These are phyloP conservation scores for Morelia viridis DNA, from an alignment of 2,797 vertebrate species.

Conservation along the genomic window DNA sequence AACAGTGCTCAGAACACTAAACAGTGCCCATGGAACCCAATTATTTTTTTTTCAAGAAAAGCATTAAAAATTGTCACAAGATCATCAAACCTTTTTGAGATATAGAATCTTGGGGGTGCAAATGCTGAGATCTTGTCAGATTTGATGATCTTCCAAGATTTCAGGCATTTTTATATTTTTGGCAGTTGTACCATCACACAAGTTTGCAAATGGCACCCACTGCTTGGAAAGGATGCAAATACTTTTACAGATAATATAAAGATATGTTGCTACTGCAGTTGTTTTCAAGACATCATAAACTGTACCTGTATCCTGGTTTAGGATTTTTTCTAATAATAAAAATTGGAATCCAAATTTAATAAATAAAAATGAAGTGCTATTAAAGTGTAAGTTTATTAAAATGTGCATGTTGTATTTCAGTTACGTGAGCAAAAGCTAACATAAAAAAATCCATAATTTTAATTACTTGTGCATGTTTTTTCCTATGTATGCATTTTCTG, in stretches of 20 bases:
- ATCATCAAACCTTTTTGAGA: not conserved
- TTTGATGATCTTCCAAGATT: not conserved
- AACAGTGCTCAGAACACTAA: not conserved
- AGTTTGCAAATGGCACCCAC: not conserved
- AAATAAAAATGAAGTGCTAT: not conserved
- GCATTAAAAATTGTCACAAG: not conserved
- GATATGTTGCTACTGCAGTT: not conserved
- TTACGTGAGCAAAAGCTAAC: not conserved
- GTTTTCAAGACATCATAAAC: not conserved
- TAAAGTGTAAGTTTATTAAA: not conserved
- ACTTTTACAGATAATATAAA: not conserved
- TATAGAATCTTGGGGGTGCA: not conserved
- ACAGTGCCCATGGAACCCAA: not conserved
- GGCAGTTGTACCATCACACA: not conserved
- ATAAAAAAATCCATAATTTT: not conserved
- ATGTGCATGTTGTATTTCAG: not conserved
- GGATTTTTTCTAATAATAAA: not conserved
- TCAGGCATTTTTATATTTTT: not conserved
- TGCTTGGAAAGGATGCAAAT: not conserved
- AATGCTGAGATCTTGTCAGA: not conserved
- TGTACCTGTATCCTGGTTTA: not conserved
- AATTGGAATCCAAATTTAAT: not conserved
- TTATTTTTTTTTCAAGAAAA: not conserved
- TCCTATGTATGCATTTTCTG: not conserved
- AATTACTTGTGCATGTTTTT: not conserved